Base-by-base conservation (phyloP, 2,113 vertebrate genomes). In the Apteryx owenii region DNA sequence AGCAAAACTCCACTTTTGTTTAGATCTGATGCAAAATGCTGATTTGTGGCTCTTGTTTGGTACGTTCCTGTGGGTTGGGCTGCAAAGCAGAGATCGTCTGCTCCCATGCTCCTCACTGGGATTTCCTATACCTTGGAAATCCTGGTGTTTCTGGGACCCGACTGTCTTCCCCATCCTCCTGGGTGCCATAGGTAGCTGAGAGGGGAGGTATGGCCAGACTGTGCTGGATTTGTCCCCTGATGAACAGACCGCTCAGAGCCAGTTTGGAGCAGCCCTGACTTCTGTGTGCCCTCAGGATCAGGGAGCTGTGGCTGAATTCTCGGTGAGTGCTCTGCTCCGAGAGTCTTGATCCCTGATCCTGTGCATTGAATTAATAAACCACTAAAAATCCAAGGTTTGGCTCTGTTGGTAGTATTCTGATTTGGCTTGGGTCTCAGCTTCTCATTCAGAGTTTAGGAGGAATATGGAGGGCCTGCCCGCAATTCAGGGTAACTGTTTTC, bases 191-290 rank as follows among this genome's bases (percentile, higher is more conserved):
- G 10, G 20, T 48, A 14, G 66, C 36, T 82, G 31, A 26, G 70
- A 72, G 18, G 19, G 21, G 21, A 36, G 31, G 58, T 40, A n/a
- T 4, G 19, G 40, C 17, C 1, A 0, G 5, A 26, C 8, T 22
- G 18, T 69, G 50, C 61, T 75, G 61, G 20, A 18, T 61, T 18
- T 62, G 40, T 10, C 31, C 26, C 17, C 1, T 0, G 5, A 12
- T 58, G 42, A 53, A 23, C 60, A 88, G 70, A 13, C 4, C 0
- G 0, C 9, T 38, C 26, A 18, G 12, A 77, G 26, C 33, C 5
- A n/a, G 22, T 0, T 0, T 13, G 42, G 48, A 51, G 15, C 65
- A 94, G 25, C 28, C 46, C 26, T 0, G 4, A 38, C 58, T 50
- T 12, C 7, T 42, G n/a, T n/a, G 25, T 17, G n/a, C 33, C 69